Evolutionary conservation across 2,888 invertebrate genomes (phyloP), one percentile per base, ranked within the genome.

Genomic region (Amblyteles armatorius): DNA sequence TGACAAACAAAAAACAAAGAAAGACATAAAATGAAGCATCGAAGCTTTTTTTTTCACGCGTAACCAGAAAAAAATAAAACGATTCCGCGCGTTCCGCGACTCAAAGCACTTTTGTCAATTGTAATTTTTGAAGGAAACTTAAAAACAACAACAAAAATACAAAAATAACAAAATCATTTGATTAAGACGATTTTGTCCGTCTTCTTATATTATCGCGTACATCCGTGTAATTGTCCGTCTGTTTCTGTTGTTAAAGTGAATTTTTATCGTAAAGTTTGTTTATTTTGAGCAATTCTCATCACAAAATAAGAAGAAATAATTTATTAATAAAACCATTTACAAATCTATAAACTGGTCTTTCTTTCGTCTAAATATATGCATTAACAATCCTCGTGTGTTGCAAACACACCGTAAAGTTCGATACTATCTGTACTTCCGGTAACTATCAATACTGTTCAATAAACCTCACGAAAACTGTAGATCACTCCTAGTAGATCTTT

Each of bases 241-340:
- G 91, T 92, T 76, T 92, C 91, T 90, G 90, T 91, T 93, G 91
- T 92, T 92, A 88, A 92, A 92, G 90, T 92, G 90, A 88, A 92
- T 92, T 91, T 94, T 93, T 92, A 93, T 92, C 92, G 89, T 91
- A 91, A 91, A 88, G 90, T 92, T 93, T 93, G 91, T 93, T 94
- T 93, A 92, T 93, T 92, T 93, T 90, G 90, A 93, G 90, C 91
- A 91, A 91, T 92, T 91, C 91, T 93, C 91, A 91, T 91, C 91
- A 91, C 90, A 91, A 90, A 91, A 92, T 90, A 91, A 92, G 90
- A 92, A 91, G 90, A 90, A 90, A 93, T 93, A 93, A 93, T 93
- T 93, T 93, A 93, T 93, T 93, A 93, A 93, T 93, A 93, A 93
- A 93, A 93, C 90, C 90, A 93, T 93, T 93, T 93, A 92, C 90